A percentile compares a stretch with the other conserved stretches of the same genome.
These are phyloP conservation scores for Cyaniris semiargus DNA, from an alignment of 2,888 invertebrate species.

Conservation along the genomic window DNA sequence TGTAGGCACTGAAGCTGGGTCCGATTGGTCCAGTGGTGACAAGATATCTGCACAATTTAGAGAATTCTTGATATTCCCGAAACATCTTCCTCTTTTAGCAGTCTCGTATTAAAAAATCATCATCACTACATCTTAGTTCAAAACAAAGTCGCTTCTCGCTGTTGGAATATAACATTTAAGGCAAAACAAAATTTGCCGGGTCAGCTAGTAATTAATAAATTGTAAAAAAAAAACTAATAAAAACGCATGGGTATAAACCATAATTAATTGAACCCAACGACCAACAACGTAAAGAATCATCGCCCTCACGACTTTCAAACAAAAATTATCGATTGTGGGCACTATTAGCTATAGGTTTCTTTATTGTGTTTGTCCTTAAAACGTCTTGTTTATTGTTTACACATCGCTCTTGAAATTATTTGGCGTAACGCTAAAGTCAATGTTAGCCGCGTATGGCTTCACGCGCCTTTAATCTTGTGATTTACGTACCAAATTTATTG, in stretches of 20 bases:
- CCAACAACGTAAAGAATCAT: neutral
- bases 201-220: neutral
- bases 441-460: neutral
- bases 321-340: neutral
- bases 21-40: neutral
- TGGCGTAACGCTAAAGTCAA: neutral
- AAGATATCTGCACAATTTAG: neutral
- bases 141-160: too few relatives aligned
- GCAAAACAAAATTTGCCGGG: neutral
- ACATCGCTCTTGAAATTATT: neutral
- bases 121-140: too few relatives aligned
- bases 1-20: neutral
- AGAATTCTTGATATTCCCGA: neutral
- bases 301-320: neutral
- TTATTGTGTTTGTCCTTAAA: conserved; percentile 1
- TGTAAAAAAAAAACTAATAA: too few relatives aligned
- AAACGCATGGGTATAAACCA: neutral
- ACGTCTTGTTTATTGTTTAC: neutral
- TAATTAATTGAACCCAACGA: neutral
- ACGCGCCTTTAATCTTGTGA: neutral
- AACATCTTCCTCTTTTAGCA: neutral
- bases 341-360: neutral
- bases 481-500: neutral
- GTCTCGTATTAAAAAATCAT: too few relatives aligned
- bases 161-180: neutral